Evolutionary conservation across 2,888 invertebrate genomes (phyloP), one percentile per base, ranked within the genome.

Genomic region (Drosophila anomelani): DNA sequence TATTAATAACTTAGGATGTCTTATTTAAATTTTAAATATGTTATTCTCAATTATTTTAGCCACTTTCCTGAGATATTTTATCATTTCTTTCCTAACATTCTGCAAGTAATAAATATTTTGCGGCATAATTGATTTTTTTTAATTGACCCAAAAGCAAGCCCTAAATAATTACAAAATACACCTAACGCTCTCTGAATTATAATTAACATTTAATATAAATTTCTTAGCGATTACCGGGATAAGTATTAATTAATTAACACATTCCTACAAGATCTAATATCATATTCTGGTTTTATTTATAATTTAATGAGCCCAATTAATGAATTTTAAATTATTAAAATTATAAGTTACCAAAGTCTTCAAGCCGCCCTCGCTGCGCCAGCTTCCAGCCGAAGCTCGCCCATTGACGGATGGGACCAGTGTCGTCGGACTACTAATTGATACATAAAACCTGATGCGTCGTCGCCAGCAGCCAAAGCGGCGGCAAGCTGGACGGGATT

Each of bases 371-470:
- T 72, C 75, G 53, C 66, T 10, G 10, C 6, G n/a, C n/a, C n/a
- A 26, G 20, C 49, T 32, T n/a, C n/a, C 17, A 46, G 20, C 38
- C 12, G 12, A 26, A 47, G 47, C 38, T 57, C 23, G 6, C 17
- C 55, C 51, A 51, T 53, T 74, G 75, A 73, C 53, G 57, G 67
- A 66, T 58, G 67, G 38, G 32, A 41, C 43, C 54, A 38, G 53
- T 61, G 70, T 69, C 68, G 72, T 74, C 67, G 43, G 54, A 51
- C 57, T 43, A 61, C 80, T 84, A 84, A 84, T 84, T 84, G 81
- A 84, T 85, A 88, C 71, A 85, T 85, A 88, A 88, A 69, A 54
- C 72, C 57, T 55, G 58, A 57, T 72, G 55, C 74, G 61, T 55
- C 77, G 68, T 58, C 75, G 56, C 7, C 59, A 20, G 66, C 73